Conservation (phyloP, 2,113 vertebrate species). For the Potamarius usumacintae region DNA sequence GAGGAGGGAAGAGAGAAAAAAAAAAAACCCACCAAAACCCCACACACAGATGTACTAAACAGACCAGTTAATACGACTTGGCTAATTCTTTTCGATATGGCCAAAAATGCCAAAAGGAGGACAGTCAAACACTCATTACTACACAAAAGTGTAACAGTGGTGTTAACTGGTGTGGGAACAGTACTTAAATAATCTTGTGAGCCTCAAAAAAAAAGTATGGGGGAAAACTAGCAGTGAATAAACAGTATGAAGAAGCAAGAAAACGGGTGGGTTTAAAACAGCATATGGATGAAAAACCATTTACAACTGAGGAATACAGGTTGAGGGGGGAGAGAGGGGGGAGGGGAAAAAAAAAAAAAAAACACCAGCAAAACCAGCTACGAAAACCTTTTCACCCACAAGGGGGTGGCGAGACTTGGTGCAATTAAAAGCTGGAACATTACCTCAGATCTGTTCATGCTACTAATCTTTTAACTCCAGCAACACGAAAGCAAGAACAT, state of each 20-base stretch:
- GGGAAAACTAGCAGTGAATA: background rate
- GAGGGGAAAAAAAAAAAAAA: too few species aligned
- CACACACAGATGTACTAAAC: slow-evolving; percentile 3
- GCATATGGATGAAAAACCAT: slow-evolving; percentile 12
- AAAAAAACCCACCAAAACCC: slow-evolving; percentile 16
- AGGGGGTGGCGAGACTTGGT: background rate
- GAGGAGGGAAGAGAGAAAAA: slow-evolving; percentile 12
- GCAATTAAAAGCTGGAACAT: background rate
- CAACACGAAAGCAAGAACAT: background rate
- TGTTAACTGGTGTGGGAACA: slow-evolving; percentile 32
- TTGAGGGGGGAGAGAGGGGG: too few species aligned
- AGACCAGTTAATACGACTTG: slow-evolving; percentile 22
- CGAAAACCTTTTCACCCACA: background rate
- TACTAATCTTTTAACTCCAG: background rate
- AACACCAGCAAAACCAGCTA: background rate
- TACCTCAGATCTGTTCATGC: background rate
- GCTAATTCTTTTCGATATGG: background rate
- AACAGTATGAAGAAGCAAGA: background rate
- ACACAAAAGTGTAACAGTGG: background rate
- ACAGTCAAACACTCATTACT: background rate
- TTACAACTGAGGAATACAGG: background rate
- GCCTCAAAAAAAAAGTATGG: background rate
- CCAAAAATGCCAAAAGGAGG: background rate
- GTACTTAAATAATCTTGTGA: slow-evolving; percentile 30
- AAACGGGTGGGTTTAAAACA: background rate